Conservation (phyloP, 2,888 invertebrate genomes). For the Strigamia crassipes region DNA sequence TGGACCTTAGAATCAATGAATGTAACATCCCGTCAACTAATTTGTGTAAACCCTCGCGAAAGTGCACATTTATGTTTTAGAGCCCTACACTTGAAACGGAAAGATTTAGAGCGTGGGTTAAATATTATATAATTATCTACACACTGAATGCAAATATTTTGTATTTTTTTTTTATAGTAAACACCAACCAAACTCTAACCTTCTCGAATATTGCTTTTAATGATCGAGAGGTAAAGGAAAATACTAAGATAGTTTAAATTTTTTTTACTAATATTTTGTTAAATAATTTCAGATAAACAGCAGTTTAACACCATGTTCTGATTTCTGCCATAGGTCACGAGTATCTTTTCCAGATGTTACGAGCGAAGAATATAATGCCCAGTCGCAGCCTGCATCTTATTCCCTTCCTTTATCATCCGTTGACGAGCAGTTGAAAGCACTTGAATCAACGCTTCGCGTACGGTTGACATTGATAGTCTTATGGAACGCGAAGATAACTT, state of each 20-base stretch:
- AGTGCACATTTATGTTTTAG: constrained; percentile 56
- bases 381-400: neutral
- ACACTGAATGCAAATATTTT: neutral
- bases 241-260: neutral
- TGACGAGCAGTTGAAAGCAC: neutral
- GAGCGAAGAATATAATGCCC: neutral
- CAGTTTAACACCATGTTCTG: constrained; percentile 56
- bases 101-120: neutral
- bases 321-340: constrained; percentile 56
- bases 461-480: constrained; percentile 55
- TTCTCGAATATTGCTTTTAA: constrained; percentile 57
- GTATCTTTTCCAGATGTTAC: constrained; percentile 8
- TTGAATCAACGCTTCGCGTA: neutral
- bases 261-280: neutral
- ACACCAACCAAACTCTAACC: constrained; percentile 52
- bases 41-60: constrained; percentile 56
- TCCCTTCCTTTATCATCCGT: neutral
- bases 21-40: constrained; percentile 53
- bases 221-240: constrained; percentile 54
- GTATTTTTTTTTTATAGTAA: constrained; percentile 44
- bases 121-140: neutral
- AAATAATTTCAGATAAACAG: constrained; percentile 55
- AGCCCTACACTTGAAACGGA: constrained; percentile 49
- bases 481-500: constrained; percentile 64
- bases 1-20: constrained; percentile 54